Percentiles rank a stretch among this genome's conserved stretches.
Evolutionary conservation across 1,140 invertebrate genomes (phyloP).

Genomic region (Neodiprion pinetum): DNA sequence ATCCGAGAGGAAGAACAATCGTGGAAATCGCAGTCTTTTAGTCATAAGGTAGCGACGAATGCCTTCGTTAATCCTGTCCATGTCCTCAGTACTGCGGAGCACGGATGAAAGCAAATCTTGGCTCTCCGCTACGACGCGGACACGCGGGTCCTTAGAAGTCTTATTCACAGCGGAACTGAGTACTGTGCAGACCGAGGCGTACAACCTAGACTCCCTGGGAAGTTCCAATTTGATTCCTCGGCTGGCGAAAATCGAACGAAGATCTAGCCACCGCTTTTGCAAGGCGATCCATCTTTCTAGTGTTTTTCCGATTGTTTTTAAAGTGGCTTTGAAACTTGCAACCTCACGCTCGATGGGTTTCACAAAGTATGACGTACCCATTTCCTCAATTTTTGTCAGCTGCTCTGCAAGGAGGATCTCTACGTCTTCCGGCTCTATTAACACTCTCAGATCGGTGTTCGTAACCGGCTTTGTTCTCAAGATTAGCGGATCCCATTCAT

Average conservation of each 20-base stretch:
- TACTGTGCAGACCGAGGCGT: slow-evolving; percentile 23
- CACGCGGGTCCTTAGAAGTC: slow-evolving; percentile 24
- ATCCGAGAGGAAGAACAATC: slow-evolving; percentile 90
- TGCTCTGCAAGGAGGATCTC: slow-evolving; percentile 72
- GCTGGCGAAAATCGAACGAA: slow-evolving; percentile 71
- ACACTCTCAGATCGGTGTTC: slow-evolving; percentile 58
- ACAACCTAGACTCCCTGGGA: slow-evolving; percentile 66
- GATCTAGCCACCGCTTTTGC: slow-evolving; percentile 67
- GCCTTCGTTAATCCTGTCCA: slow-evolving; percentile 65
- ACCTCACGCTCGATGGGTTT: slow-evolving; percentile 68
- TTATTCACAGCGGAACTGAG: neutral
- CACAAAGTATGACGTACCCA: slow-evolving; percentile 74
- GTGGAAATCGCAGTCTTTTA: slow-evolving; percentile 78
- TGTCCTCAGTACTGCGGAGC: slow-evolving; percentile 57
- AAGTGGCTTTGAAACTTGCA: slow-evolving; percentile 65
- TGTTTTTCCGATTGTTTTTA: slow-evolving; percentile 65
- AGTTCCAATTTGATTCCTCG: slow-evolving; percentile 70
- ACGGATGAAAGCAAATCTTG: slow-evolving; percentile 64
- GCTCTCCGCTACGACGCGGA: slow-evolving; percentile 55
- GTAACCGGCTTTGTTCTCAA: slow-evolving; percentile 60
- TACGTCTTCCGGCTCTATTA: slow-evolving; percentile 67
- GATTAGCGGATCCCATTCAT: slow-evolving; percentile 68
- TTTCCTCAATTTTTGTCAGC: slow-evolving; percentile 70
- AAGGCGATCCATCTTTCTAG: slow-evolving; percentile 69
- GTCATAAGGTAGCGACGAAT: slow-evolving; percentile 76